phyloP scores from a whole-genome alignment of 2,888 invertebrate species.

The Pristionchus japonicus region DNA sequence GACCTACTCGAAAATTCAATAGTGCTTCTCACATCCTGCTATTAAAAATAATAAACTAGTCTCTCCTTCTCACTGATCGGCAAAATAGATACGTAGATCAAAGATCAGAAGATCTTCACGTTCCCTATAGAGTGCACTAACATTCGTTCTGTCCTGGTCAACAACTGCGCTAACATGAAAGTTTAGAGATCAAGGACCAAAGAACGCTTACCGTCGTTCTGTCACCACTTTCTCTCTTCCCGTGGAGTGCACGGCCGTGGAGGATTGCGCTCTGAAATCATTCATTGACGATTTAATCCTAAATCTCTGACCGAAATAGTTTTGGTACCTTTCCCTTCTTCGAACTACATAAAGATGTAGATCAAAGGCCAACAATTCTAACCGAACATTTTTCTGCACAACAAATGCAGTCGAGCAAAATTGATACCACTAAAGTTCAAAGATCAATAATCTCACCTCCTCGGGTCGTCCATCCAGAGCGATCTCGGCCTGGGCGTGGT shows the following conservation, averaged over 20 bases:
- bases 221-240: background rate
- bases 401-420: no score
- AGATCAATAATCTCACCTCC: background rate
- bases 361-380: constrained; percentile 25
- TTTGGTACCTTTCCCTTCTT: no score
- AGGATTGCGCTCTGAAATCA: constrained; percentile 15
- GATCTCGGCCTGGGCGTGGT: background rate
- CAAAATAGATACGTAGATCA: background rate
- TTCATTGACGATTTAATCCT: background rate
- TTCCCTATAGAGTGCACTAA: no score
- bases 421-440: no score
- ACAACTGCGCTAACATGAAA: no score
- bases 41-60: no score
- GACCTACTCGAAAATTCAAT: no score
- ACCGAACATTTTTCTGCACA: no score
- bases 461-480: constrained; percentile 35
- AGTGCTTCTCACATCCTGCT: no score
- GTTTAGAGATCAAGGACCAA: background rate
- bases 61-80: background rate
- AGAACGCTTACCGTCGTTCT: background rate
- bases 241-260: background rate
- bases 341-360: background rate
- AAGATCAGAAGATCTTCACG: background rate
- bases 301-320: background rate
- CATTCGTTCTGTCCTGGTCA: no score